These are phyloP conservation scores for Oncorhynchus keta DNA, from an alignment of 2,113 vertebrate genomes.

Conservation along the genomic window DNA sequence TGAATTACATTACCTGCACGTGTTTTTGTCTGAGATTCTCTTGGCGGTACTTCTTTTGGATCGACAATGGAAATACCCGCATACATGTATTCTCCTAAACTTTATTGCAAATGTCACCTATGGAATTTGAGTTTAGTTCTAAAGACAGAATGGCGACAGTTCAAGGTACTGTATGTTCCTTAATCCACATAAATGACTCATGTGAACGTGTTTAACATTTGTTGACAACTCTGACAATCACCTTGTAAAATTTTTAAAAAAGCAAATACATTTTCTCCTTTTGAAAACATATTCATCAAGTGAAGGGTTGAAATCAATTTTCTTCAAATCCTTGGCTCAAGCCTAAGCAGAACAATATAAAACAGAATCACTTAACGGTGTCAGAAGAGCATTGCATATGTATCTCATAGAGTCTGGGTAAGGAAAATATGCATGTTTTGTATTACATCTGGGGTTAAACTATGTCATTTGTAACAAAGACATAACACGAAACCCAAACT, in stretches of 20 bases:
- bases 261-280: neutral
- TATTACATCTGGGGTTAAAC: conserved; percentile 37
- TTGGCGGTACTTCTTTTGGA: too few species aligned
- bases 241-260: neutral
- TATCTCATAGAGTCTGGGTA: conserved; percentile 42
- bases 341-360: conserved; percentile 59
- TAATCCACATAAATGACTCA: too few species aligned
- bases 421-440: conserved; percentile 33
- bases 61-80: too few species aligned
- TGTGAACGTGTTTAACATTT: too few species aligned
- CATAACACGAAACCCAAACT: conserved; percentile 52
- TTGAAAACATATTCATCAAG: neutral
- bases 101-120: too few species aligned
- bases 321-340: conserved; percentile 53
- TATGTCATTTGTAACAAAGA: conserved; percentile 48
- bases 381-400: conserved; percentile 58
- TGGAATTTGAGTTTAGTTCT: too few species aligned
- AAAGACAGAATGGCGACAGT: too few species aligned
- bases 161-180: too few species aligned
- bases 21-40: too few species aligned
- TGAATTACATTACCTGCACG: too few species aligned
- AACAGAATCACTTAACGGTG: conserved; percentile 61
- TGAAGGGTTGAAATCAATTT: conserved; percentile 55
- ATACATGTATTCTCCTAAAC: too few species aligned
- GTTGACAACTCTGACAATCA: too few species aligned